Evolutionary conservation across 1,140 invertebrate genomes (phyloP), one percentile per base, ranked within the genome.

Genomic region (Drosophila ananassae): DNA sequence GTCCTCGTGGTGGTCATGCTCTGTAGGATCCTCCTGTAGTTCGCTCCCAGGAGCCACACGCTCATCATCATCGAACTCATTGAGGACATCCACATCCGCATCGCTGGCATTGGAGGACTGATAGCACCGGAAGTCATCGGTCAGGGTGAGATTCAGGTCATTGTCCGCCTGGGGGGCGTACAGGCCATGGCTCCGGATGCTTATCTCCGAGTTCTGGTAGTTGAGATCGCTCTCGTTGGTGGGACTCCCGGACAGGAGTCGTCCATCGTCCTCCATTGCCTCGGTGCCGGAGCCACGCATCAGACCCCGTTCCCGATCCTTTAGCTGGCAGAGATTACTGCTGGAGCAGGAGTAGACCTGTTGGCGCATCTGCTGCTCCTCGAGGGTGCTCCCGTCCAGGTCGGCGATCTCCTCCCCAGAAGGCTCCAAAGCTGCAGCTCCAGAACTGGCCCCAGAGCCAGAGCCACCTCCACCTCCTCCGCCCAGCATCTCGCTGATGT

Each of bases 201-300:
- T 94, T 0, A 94, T 93, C 92, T 94, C 94, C 1, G 94, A 94
- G 91, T 94, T 93, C 89, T 94, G 94, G 72, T 94, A 94, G 69
- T 94, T 94, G 4, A 94, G 93, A 83, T 94, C 94, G 79, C 93
- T 94, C 81, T 94, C 94, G 68, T 93, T 93, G 34, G 93, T 93
- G 3, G 93, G 93, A 63, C 94, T 94, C 44, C 92, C 93, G 0
- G 91, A 80, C 1, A 84, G 75, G 4, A 89, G 59, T 0, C 87
- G 80, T 1, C 58, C 52, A 0, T 55, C 73, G 6, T 58, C 80
- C n/a, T 58, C 80, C 0, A 17, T 17, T 17, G 39, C 17, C 6
- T 62, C 63, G 12, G 22, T 12, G 41, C 25, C 22, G 55, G 9
- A 12, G 10, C 7, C 21, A 67, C 89, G 30, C 51, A 92, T 92